Conservation (phyloP, 2,888 invertebrate genomes). For the Xestia xanthographa region DNA sequence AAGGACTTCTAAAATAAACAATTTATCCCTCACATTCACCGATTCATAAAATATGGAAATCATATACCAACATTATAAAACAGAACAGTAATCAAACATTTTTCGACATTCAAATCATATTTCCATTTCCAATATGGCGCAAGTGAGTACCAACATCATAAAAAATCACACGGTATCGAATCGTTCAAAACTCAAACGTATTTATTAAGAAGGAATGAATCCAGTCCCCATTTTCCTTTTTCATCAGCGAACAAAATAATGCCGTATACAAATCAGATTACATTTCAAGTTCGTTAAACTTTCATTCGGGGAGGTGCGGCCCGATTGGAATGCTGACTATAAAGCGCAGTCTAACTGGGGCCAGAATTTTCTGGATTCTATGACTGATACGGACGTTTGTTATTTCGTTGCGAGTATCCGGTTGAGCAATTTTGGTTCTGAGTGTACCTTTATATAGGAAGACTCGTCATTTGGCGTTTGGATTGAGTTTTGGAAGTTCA, state of each 20-base stretch:
- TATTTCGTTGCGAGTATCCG: conserved; percentile 23
- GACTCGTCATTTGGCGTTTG: neutral
- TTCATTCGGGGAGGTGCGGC: conserved; percentile 74
- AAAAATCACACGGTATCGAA: conserved; percentile 44
- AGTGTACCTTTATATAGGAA: neutral
- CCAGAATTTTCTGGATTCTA: conserved; percentile 35
- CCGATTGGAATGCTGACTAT: conserved; percentile 77
- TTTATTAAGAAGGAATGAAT: conserved; percentile 56
- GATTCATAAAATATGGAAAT: conserved; percentile 40
- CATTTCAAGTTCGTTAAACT: conserved; percentile 84
- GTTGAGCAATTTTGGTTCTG: conserved; percentile 9
- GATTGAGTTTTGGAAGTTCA: neutral
- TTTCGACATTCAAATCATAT: conserved; percentile 47
- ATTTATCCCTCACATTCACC: neutral
- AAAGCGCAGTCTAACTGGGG: conserved; percentile 66
- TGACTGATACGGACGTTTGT: conserved; percentile 33
- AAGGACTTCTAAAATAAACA: conserved; percentile 10
- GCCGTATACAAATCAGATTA: conserved; percentile 81
- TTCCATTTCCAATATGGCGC: conserved; percentile 32
- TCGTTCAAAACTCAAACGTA: conserved; percentile 56
- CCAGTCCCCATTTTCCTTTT: conserved; percentile 57
- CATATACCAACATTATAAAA: conserved; percentile 28
- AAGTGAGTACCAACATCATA: conserved; percentile 33
- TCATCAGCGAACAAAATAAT: conserved; percentile 70
- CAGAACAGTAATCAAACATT: conserved; percentile 40